Evolutionary conservation across 2,888 invertebrate genomes (phyloP).

Genomic region (Drosophila nigricruria): DNA sequence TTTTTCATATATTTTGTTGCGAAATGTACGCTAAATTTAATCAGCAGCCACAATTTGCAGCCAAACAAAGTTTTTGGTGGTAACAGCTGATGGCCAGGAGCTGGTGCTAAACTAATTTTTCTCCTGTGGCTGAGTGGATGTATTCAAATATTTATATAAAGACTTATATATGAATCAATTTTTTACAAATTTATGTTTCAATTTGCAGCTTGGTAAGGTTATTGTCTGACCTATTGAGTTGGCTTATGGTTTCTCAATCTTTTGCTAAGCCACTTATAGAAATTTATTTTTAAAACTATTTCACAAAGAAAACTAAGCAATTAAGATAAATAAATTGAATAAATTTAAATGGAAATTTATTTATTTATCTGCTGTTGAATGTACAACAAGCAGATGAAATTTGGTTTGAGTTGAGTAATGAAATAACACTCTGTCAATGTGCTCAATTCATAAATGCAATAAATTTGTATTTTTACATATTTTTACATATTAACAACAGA

Average conservation of each 20-base stretch:
- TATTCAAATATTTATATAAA: not conserved
- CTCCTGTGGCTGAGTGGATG: not conserved
- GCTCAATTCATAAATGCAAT: no score
- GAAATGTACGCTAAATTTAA: constrained; percentile 1
- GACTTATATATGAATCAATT: not conserved
- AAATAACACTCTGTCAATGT: no score
- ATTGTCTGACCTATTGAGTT: not conserved
- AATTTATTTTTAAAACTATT: no score
- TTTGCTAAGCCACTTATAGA: no score
- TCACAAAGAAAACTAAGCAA: not conserved
- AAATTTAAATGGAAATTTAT: not conserved
- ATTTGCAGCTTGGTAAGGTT: no score
- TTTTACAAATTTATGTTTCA: not conserved
- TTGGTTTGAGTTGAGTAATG: no score
- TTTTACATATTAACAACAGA: no score
- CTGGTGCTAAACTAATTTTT: not conserved
- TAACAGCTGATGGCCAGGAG: not conserved
- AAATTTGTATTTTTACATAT: no score
- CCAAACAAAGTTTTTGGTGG: constrained; percentile 1
- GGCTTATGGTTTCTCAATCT: not conserved
- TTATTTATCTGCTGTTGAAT: no score
- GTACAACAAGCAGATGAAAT: no score
- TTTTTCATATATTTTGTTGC: not conserved
- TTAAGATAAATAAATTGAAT: not conserved
- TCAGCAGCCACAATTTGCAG: not conserved